These are phyloP conservation scores for Falco cherrug DNA, from an alignment of 2,797 vertebrate species.

Conservation along the genomic window DNA sequence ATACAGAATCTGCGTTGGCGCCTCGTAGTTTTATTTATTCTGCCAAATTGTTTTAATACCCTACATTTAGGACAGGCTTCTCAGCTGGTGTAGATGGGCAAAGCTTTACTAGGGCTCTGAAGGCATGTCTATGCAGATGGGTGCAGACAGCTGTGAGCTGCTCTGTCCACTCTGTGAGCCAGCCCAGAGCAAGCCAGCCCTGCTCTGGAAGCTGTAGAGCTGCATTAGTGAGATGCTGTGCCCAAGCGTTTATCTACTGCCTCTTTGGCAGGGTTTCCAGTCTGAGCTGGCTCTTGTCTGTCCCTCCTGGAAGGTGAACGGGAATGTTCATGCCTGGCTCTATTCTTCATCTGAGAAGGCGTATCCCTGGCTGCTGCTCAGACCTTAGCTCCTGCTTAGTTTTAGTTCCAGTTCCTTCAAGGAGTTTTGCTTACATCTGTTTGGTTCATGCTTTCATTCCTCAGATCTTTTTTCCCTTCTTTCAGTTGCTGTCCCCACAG, in stretches of 20 bases:
- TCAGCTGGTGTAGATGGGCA: constrained; percentile 10
- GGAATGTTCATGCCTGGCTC: background rate
- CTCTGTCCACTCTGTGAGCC: background rate
- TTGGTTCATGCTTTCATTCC: background rate
- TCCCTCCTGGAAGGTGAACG: background rate
- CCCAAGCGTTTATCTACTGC: background rate
- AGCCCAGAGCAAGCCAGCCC: background rate
- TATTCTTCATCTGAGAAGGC: background rate
- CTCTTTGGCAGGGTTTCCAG: background rate
- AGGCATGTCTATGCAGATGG: constrained; percentile 18
- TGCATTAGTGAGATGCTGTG: background rate
- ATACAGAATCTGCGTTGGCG: background rate
- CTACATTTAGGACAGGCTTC: constrained; percentile 1
- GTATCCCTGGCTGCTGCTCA: background rate
- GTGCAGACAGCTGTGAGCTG: background rate
- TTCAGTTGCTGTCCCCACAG: background rate
- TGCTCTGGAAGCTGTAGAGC: background rate
- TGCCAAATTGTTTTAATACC: constrained; percentile 38
- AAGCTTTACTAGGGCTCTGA: background rate
- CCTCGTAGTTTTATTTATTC: background rate
- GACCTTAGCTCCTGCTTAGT: background rate
- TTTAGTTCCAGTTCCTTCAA: background rate
- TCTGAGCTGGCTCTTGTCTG: background rate
- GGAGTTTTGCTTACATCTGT: background rate
- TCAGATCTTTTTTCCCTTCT: background rate